phyloP scores from a whole-genome alignment of 1,140 invertebrate genomes.

The Cyrtorhinus lividipennis region DNA sequence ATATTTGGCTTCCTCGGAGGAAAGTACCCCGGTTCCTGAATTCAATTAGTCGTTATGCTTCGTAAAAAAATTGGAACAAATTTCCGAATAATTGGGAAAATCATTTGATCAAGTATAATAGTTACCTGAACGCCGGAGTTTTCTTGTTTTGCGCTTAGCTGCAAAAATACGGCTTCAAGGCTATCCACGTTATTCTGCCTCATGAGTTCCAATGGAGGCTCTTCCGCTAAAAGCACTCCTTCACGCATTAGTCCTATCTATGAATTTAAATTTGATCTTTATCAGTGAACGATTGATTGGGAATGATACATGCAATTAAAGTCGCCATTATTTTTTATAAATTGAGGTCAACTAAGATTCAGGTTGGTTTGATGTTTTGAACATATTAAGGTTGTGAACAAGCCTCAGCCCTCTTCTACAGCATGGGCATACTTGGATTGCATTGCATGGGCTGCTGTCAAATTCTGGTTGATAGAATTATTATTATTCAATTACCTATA shows the following conservation, averaged over 20 bases:
- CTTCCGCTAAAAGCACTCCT: constrained; percentile 42
- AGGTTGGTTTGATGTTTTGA: too few relatives aligned
- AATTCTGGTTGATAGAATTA: too few relatives aligned
- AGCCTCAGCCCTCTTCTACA: too few relatives aligned
- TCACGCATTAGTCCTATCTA: constrained; percentile 46
- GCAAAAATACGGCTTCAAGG: constrained; percentile 45
- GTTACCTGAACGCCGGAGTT: not conserved
- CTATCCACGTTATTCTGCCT: constrained; percentile 31
- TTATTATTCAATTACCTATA: too few relatives aligned
- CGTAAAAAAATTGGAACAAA: not conserved
- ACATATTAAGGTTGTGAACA: too few relatives aligned
- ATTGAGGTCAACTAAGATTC: too few relatives aligned
- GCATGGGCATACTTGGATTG: too few relatives aligned
- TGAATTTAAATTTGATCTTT: constrained; percentile 12
- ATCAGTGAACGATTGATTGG: not conserved
- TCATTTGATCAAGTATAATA: not conserved
- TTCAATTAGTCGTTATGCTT: not conserved
- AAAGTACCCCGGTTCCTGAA: constrained; percentile 4
- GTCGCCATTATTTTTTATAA: too few relatives aligned
- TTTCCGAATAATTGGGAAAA: not conserved
- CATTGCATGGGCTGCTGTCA: too few relatives aligned
- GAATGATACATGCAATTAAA: too few relatives aligned
- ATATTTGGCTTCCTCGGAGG: constrained; percentile 10
- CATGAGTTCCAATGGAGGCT: constrained; percentile 37
- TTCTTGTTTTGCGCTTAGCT: constrained; percentile 30